Percentiles rank a stretch among this genome's conserved stretches.
These are phyloP conservation scores for Schrankia costaestrigalis DNA, from an alignment of 2,888 invertebrate genomes.

Conservation along the genomic window DNA sequence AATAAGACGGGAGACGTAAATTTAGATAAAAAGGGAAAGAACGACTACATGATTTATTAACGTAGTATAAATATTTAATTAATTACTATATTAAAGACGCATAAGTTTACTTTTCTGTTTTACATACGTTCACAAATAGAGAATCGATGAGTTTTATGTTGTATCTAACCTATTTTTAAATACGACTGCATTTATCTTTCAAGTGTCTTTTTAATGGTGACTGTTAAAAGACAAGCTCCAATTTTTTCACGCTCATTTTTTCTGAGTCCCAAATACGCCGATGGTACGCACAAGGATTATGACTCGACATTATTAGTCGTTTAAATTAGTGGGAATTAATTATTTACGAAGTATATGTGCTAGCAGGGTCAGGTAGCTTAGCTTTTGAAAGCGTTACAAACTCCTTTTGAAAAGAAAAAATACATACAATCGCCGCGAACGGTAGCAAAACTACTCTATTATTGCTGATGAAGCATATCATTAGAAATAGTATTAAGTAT, in stretches of 20 bases:
- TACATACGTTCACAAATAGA: constrained; percentile 10
- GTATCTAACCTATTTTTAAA: constrained; percentile 29
- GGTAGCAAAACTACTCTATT: constrained; percentile 72
- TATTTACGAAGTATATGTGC: constrained; percentile 59
- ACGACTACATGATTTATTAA: constrained; percentile 25
- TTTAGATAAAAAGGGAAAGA: constrained; percentile 23
- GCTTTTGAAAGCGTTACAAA: constrained; percentile 46
- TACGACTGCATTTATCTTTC: constrained; percentile 60
- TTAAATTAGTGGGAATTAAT: constrained; percentile 70
- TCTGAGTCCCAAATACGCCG: constrained; percentile 57
- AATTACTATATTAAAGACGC: constrained; percentile 1
- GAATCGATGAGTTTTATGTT: constrained; percentile 11
- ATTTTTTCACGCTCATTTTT: constrained; percentile 46
- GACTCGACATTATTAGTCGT: constrained; percentile 66
- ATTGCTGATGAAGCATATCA: constrained; percentile 62
- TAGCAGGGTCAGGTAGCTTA: constrained; percentile 57
- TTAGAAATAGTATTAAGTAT: constrained; percentile 65
- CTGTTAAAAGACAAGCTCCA: constrained; percentile 61
- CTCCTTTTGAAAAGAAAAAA: constrained; percentile 43
- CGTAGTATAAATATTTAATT: constrained; percentile 14
- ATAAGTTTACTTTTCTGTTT: constrained; percentile 12
- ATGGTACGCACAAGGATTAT: constrained; percentile 59
- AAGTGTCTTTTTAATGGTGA: constrained; percentile 69
- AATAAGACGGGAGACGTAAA: constrained; percentile 39
- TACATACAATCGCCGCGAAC: constrained; percentile 53